phyloP scores from a whole-genome alignment of 2,113 vertebrate species.

The Reinhardtius hippoglossoides region DNA sequence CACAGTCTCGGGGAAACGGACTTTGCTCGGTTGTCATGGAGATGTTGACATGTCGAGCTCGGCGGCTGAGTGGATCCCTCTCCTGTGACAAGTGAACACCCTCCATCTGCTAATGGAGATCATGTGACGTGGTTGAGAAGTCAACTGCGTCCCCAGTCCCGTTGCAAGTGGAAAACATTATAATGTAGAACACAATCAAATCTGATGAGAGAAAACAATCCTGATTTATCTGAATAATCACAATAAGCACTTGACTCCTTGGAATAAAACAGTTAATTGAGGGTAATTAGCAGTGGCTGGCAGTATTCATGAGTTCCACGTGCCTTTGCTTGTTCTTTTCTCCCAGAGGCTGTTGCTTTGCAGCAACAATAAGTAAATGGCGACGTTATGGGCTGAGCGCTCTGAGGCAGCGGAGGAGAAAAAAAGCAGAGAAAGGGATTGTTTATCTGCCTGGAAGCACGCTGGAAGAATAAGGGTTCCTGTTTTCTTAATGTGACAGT shows the following conservation, averaged over 20 bases:
- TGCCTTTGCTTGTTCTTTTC: neutral
- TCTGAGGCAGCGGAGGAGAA: neutral
- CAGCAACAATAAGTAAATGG: slow-evolving; percentile 27
- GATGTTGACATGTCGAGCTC: neutral
- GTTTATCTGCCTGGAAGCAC: slow-evolving; percentile 21
- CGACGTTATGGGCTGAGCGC: slow-evolving; percentile 8
- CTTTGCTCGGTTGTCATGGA: neutral
- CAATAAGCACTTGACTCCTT: neutral
- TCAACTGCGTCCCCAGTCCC: too few relatives aligned
- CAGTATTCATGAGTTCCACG: neutral
- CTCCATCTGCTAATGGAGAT: too few relatives aligned
- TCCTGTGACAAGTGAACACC: neutral
- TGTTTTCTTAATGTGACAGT: slow-evolving; percentile 37
- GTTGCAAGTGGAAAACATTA: neutral
- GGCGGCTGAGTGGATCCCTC: neutral
- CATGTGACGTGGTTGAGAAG: too few relatives aligned
- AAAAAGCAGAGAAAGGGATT: neutral
- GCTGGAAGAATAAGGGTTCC: slow-evolving; percentile 5
- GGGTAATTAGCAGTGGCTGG: slow-evolving; percentile 19
- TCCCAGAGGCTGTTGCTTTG: slow-evolving; percentile 27
- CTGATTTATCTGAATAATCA: neutral
- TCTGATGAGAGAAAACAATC: neutral
- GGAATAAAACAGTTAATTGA: neutral
- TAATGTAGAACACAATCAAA: neutral
- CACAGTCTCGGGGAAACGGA: neutral